Evolutionary conservation across 2,113 vertebrate genomes (phyloP).

Genomic region (Cyphomyrus discorhynchus): DNA sequence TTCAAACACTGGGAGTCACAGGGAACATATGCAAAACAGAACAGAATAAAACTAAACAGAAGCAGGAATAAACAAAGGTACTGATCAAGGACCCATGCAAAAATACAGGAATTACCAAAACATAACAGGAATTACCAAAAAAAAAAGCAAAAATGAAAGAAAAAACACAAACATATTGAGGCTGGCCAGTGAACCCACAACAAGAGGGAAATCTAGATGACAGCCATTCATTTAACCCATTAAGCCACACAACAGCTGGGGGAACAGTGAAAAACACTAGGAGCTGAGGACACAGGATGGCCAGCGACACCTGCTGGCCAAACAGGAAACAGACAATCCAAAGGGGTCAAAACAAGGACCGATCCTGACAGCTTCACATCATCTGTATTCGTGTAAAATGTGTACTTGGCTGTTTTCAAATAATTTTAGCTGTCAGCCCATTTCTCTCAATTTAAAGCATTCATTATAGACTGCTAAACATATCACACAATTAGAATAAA

Average conservation of each 20-base stretch:
- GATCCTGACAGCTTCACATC: neutral
- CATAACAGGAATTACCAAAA: neutral
- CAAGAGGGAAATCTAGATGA: neutral
- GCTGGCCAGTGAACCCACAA: neutral
- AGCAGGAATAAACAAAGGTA: neutral
- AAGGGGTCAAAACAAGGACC: neutral
- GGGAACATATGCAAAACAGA: neutral
- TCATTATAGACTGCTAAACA: neutral
- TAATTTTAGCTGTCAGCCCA: neutral
- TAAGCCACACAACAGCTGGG: neutral
- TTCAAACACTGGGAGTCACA: neutral
- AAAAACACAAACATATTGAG: neutral
- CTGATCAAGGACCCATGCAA: neutral
- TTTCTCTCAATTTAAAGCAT: neutral
- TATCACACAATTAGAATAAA: neutral
- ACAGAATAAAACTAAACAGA: neutral
- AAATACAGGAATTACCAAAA: neutral
- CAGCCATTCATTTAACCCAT: neutral
- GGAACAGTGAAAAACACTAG: neutral
- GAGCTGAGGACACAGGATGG: neutral
- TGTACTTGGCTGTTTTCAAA: neutral
- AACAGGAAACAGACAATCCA: neutral
- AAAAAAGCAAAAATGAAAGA: neutral
- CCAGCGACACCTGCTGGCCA: neutral
- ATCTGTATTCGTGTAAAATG: neutral